A percentile compares a stretch with the other conserved stretches of the same genome.
phyloP scores from a whole-genome alignment of 1,140 invertebrate species.

The Teleopsis dalmanni region DNA sequence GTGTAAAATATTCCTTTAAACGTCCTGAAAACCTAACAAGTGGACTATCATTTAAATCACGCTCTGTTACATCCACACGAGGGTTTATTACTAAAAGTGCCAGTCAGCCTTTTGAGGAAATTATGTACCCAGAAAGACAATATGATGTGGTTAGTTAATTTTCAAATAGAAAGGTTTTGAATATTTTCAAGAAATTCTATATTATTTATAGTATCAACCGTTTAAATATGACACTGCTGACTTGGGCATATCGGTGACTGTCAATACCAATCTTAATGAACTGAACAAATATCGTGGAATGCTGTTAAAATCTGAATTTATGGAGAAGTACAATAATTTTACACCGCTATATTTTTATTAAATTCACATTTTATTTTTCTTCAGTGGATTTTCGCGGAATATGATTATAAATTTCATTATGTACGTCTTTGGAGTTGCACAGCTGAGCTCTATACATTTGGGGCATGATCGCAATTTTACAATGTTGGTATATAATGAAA shows the following conservation, averaged over 20 bases:
- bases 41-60: conserved; percentile 38
- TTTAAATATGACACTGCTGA: conserved; percentile 35
- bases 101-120: conserved; percentile 27
- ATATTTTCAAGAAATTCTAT: background rate
- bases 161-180: background rate
- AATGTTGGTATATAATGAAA: conserved; percentile 35
- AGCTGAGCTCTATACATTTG: conserved; percentile 40
- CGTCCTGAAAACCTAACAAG: conserved; percentile 38
- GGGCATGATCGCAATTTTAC: conserved; percentile 42
- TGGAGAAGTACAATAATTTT: conserved; percentile 30
- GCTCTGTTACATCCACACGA: conserved; percentile 33
- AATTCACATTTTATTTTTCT: background rate
- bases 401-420: conserved; percentile 35
- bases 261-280: conserved; percentile 37
- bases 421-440: conserved; percentile 38
- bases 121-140: conserved; percentile 31
- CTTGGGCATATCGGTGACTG: conserved; percentile 28
- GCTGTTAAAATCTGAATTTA: conserved; percentile 41
- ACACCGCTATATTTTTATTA: background rate
- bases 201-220: conserved; percentile 26
- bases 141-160: conserved; percentile 30
- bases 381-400: conserved; percentile 37
- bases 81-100: conserved; percentile 34
- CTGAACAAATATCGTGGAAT: conserved; percentile 37
- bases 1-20: conserved; percentile 30